Conservation (phyloP, 1,140 invertebrate species). For the Frieseomelitta varia region DNA sequence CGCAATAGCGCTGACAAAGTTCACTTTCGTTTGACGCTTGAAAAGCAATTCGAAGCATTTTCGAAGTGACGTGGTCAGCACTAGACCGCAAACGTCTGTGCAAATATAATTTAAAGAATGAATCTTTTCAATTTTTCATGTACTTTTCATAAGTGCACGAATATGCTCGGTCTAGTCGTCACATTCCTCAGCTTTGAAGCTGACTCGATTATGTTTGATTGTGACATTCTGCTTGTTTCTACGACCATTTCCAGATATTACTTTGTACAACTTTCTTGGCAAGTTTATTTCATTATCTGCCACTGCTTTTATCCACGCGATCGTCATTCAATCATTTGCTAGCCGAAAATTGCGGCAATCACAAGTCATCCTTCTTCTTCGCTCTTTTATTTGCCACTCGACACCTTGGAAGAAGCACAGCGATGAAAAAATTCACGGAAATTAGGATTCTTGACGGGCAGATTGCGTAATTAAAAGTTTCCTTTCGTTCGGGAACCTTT, state of each 20-base stretch:
- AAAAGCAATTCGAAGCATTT: too few relatives aligned
- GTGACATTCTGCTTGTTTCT: too few relatives aligned
- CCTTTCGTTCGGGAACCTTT: constrained; percentile 40
- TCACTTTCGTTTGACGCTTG: too few relatives aligned
- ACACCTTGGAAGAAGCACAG: background rate
- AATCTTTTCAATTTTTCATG: too few relatives aligned
- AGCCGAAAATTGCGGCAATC: background rate
- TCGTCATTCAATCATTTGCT: background rate
- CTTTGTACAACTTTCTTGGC: background rate
- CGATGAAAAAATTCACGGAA: constrained; percentile 30
- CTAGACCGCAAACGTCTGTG: too few relatives aligned
- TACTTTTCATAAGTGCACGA: too few relatives aligned
- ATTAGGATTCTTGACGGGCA: constrained; percentile 40
- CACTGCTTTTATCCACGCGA: background rate
- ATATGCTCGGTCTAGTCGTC: too few relatives aligned
- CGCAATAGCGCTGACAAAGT: too few relatives aligned
- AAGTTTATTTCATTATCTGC: background rate
- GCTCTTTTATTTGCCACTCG: background rate
- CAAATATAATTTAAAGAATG: too few relatives aligned
- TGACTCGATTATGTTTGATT: background rate
- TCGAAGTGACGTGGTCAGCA: too few relatives aligned
- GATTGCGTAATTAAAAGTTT: constrained; percentile 54
- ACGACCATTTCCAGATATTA: background rate
- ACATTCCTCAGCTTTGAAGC: too few relatives aligned
- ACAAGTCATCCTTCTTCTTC: background rate